phyloP scores from a whole-genome alignment of 2,113 vertebrate genomes.

The Scytalopus superciliaris region DNA sequence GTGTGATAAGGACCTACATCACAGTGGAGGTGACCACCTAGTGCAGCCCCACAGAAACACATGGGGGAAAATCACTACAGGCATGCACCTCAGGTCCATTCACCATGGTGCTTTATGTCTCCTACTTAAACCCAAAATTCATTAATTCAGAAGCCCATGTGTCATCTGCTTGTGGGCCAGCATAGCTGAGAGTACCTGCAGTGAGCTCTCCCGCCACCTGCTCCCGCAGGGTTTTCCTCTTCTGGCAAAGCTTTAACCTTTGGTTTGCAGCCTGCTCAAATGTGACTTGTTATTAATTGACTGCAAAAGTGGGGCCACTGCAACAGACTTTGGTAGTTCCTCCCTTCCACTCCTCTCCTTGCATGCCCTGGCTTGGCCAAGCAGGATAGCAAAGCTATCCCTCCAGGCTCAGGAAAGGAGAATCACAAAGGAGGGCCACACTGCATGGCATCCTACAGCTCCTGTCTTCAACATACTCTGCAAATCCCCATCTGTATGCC shows the following conservation, averaged over 20 bases:
- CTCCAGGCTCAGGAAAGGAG: neutral
- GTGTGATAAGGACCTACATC: neutral
- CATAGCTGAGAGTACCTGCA: neutral
- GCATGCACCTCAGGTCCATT: neutral
- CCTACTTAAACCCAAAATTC: neutral
- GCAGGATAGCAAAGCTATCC: neutral
- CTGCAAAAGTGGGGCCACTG: neutral
- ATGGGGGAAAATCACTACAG: neutral
- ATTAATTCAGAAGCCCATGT: neutral
- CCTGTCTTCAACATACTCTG: neutral
- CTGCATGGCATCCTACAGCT: neutral
- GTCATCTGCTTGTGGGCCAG: neutral
- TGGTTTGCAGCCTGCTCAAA: neutral
- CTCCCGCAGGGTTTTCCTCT: conserved; percentile 5
- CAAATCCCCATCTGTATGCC: accelerated
- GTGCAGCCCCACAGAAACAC: neutral
- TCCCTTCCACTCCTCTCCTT: neutral
- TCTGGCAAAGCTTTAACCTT: conserved; percentile 13
- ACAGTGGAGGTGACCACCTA: neutral
- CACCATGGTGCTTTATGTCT: neutral
- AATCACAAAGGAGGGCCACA: accelerated
- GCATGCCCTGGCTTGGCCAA: accelerated
- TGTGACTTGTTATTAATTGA: neutral
- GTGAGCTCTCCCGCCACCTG: conserved; percentile 20
- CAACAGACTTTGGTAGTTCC: neutral